Evolutionary conservation across 2,888 invertebrate species (phyloP).

Genomic region (Antitype chi): DNA sequence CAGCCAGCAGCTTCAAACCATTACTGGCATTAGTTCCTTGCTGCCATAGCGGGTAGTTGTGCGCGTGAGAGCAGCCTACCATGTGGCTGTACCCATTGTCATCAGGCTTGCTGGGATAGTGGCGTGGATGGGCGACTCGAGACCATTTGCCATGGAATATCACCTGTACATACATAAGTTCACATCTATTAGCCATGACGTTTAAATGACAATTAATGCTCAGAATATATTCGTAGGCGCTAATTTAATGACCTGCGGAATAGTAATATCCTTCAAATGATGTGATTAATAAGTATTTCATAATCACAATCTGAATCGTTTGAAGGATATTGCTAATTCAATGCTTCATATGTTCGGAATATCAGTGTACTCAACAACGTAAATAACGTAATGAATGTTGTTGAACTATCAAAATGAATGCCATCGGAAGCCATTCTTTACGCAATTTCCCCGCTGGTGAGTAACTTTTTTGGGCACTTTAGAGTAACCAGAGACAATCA

Average conservation of each 20-base stretch:
- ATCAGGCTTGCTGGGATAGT: slow-evolving; percentile 84
- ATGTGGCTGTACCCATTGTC: slow-evolving; percentile 85
- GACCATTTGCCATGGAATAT: slow-evolving; percentile 86
- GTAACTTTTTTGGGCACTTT: background rate
- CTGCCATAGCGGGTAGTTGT: slow-evolving; percentile 79
- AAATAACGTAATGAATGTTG: no score
- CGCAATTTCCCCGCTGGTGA: background rate
- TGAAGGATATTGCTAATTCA: no score
- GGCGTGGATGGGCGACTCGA: slow-evolving; percentile 80
- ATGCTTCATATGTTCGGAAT: no score
- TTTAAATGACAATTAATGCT: slow-evolving; percentile 1
- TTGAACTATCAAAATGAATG: no score
- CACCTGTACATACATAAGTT: slow-evolving; percentile 72
- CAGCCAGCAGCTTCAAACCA: slow-evolving; percentile 79
- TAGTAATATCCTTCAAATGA: no score
- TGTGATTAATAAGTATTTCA: no score
- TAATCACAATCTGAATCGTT: no score
- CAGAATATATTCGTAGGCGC: slow-evolving; percentile 21
- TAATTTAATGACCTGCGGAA: background rate
- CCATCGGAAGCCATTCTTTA: no score
- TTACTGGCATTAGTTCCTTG: slow-evolving; percentile 74
- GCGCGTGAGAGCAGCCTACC: slow-evolving; percentile 84
- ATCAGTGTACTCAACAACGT: no score
- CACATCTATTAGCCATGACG: background rate
- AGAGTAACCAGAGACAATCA: background rate